Base-by-base conservation (phyloP, 2,888 invertebrate genomes). In the Vandiemenella viatica region DNA sequence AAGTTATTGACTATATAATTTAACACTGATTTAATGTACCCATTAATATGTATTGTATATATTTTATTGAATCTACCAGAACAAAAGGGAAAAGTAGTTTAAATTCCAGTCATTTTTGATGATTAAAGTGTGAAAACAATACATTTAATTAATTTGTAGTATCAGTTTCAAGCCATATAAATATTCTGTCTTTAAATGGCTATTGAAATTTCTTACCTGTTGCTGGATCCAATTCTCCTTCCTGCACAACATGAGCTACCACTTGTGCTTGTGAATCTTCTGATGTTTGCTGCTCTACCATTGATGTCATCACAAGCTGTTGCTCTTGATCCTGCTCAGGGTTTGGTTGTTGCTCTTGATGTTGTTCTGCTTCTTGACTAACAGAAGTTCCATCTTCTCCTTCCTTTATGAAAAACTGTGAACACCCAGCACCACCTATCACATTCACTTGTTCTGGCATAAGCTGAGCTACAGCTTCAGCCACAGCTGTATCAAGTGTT, bases 221-320 rank as follows among this genome's bases (percentile, higher is more conserved):
- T 84, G 87, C 87, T 58, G 86, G 86, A 56, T 85, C 83, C 26
- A 86, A 86, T 57, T 83, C 76, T 63, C 86, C 86, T 0, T 87
- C 84, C 69, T 86, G 83, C 48, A 88, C 80, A 49, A 88, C 80
- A 67, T 88, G 87, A 53, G 88, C 88, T 51, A 87, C 85, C 60
- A 88, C 83, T 67, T 87, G 86, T 56, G 80, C 80, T 63, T 79
- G 63, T 13, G 48, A 42, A 3, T 43, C 41, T 32, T 46, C 52
- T 19, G 40, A 41, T 10, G 37, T 44, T 16, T 43, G 17, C 3
- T 48, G 46, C 16, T 50, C 53, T 19, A 52, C 49, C 2, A 51
- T 44, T 21, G 48, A 46, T 21, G 49, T 49, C 20, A 53, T 50
- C 37, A 51, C 47, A n/a, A 50, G 41, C 38, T 48, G 53, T 16